These are phyloP conservation scores for Doris montereyensis DNA, from an alignment of 2,888 invertebrate genomes.

Conservation along the genomic window DNA sequence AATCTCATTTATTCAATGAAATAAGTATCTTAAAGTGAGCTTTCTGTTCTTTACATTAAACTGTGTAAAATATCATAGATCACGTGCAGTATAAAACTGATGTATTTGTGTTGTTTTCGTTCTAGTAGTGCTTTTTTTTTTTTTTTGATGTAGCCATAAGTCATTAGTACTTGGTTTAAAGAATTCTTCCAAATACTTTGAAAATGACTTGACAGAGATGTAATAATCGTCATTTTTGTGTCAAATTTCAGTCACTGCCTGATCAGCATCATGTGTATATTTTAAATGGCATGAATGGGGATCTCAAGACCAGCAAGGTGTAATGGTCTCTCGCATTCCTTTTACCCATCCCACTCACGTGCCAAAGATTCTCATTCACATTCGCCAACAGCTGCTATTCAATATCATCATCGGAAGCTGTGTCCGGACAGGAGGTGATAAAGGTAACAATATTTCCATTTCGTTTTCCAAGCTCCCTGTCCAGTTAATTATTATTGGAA, in stretches of 20 bases:
- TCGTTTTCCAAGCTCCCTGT: too few relatives aligned
- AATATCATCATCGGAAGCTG: conserved; percentile 91
- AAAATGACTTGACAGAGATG: not conserved
- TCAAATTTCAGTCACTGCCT: conserved; percentile 86
- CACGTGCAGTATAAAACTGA: too few relatives aligned
- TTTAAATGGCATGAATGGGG: conserved; percentile 82
- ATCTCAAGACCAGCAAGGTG: conserved; percentile 78
- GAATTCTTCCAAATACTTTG: not conserved
- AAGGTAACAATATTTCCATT: too few relatives aligned
- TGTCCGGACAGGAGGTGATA: conserved; percentile 86
- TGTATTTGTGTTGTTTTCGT: too few relatives aligned
- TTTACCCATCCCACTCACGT: conserved; percentile 96
- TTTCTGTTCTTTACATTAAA: too few relatives aligned
- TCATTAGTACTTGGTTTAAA: not conserved
- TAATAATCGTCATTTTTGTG: too few relatives aligned
- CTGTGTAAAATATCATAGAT: too few relatives aligned
- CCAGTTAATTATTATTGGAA: too few relatives aligned
- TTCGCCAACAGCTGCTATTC: conserved; percentile 92
- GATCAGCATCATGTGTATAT: conserved; percentile 96
- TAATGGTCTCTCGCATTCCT: conserved; percentile 85
- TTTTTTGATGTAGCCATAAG: not conserved
- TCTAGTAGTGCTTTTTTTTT: too few relatives aligned
- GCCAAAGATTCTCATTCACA: conserved; percentile 85
- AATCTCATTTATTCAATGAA: too few relatives aligned
- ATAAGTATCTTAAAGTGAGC: too few relatives aligned